Evolutionary conservation across 2,113 vertebrate species (phyloP).

Genomic region (Nycticorax nycticorax): DNA sequence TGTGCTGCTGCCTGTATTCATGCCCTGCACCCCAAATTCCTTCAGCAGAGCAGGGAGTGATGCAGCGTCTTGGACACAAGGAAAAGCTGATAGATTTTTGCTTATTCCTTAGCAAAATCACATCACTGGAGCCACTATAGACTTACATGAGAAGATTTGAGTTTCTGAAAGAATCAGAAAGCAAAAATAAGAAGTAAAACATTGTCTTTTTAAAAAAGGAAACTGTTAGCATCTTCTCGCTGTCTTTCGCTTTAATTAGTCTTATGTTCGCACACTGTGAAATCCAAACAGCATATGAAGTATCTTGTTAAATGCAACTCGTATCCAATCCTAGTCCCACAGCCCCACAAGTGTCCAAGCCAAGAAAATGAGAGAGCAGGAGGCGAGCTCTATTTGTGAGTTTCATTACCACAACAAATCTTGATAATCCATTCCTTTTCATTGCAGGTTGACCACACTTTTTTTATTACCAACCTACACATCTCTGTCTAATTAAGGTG

Average conservation of each 20-base stretch:
- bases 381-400: neutral
- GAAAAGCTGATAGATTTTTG: neutral
- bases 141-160: neutral
- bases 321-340: neutral
- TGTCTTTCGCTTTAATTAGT: neutral
- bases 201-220: neutral
- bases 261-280: neutral
- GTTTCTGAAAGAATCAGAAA: neutral
- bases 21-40: neutral
- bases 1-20: neutral
- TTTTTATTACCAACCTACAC: neutral
- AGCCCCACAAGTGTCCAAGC: neutral
- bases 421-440: neutral
- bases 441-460: neutral
- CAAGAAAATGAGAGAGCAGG: neutral
- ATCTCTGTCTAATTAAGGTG: neutral
- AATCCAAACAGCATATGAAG: neutral
- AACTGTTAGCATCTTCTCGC: neutral
- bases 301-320: neutral
- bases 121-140: neutral
- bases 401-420: neutral
- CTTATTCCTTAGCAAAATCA: neutral
- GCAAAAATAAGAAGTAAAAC: neutral
- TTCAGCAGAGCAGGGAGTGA: neutral
- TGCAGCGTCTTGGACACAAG: neutral